A percentile compares a stretch with the other conserved stretches of the same genome.
These are phyloP conservation scores for Seira sanloemensis DNA, from an alignment of 2,888 invertebrate genomes.

Conservation along the genomic window DNA sequence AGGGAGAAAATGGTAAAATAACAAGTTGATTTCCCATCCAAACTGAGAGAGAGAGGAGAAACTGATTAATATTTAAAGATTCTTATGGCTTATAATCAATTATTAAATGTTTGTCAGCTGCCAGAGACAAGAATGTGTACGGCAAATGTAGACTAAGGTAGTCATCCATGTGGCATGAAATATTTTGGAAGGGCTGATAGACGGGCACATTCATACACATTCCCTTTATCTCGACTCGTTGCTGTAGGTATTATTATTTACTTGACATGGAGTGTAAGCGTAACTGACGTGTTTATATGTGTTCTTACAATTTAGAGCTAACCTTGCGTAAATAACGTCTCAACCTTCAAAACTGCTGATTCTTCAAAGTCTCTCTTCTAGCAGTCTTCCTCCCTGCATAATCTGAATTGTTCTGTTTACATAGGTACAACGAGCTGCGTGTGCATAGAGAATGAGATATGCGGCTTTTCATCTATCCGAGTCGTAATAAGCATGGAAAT, in stretches of 20 bases:
- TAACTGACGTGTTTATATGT: slow-evolving; percentile 53
- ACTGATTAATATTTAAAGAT: slow-evolving; percentile 54
- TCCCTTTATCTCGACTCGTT: not conserved
- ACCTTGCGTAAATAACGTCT: slow-evolving; percentile 4
- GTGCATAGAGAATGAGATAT: not conserved
- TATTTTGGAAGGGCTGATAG: not conserved
- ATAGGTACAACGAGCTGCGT: no score
- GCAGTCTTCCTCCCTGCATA: not conserved
- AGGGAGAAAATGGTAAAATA: not conserved
- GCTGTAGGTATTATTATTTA: slow-evolving; percentile 35
- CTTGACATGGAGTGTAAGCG: slow-evolving; percentile 43
- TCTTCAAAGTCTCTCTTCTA: not conserved
- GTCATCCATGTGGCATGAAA: not conserved
- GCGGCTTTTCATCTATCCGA: not conserved
- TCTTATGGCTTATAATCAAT: slow-evolving; percentile 49
- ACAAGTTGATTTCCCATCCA: slow-evolving; percentile 13
- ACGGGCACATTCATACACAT: not conserved
- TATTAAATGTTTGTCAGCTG: slow-evolving; percentile 59
- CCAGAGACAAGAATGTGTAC: slow-evolving; percentile 22
- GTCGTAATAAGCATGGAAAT: not conserved
- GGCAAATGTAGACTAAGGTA: not conserved
- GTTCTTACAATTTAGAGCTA: slow-evolving; percentile 12
- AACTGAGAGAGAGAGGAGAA: slow-evolving; percentile 4
- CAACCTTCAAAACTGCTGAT: not conserved
- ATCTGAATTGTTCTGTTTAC: slow-evolving; percentile 4